Conservation (phyloP, 2,888 invertebrate genomes). For the Frankliniella intonsa region DNA sequence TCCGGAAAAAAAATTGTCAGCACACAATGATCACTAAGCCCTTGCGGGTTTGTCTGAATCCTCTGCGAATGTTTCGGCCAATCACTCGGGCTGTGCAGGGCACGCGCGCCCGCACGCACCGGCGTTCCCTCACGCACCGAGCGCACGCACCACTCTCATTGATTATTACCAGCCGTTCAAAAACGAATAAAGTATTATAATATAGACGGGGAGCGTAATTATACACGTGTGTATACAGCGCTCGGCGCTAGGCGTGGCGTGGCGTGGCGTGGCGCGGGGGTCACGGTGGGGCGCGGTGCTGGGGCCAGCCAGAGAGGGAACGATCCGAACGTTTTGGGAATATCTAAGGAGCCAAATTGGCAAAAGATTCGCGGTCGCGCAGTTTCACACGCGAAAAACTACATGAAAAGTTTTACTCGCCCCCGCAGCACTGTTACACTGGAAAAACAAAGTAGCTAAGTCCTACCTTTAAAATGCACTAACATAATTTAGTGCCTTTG, state of each 20-base stretch:
- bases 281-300: too few species aligned
- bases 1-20: too few species aligned
- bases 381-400: too few species aligned
- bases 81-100: not conserved
- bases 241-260: too few species aligned
- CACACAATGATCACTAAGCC: too few species aligned
- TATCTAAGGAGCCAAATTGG: not conserved
- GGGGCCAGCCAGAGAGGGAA: not conserved
- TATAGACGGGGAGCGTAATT: constrained; percentile 14
- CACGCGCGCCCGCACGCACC: not conserved
- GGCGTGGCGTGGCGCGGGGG: too few species aligned
- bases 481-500: too few species aligned
- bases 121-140: not conserved
- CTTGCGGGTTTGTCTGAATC: too few species aligned
- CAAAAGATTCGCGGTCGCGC: not conserved
- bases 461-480: too few species aligned
- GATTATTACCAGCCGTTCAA: constrained; percentile 11
- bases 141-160: not conserved
- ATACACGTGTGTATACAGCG: not conserved
- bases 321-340: not conserved
- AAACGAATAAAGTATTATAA: constrained; percentile 21
- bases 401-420: too few species aligned
- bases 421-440: too few species aligned
- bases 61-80: not conserved
- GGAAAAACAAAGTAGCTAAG: too few species aligned